Evolutionary conservation across 1,140 invertebrate genomes (phyloP), one percentile per base, ranked within the genome.

Genomic region (Drosophila kanapiae): DNA sequence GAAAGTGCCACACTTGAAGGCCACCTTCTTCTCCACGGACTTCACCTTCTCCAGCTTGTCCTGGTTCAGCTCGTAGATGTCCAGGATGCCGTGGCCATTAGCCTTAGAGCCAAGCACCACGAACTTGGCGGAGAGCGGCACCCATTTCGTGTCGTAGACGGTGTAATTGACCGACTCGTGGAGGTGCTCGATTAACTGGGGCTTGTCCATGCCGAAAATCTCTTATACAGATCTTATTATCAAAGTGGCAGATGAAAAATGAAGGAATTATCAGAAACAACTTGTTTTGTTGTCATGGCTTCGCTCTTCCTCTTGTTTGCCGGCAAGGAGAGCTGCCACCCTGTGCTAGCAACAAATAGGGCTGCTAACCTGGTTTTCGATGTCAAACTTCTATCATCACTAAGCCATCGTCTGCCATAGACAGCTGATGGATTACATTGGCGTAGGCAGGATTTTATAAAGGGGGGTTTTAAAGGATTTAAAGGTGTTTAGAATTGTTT

Each of bases 1-100:
- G 93, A 99, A 99, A 10, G 97, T 98, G 23, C 96, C 96, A 94
- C 98, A 99, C 94, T 98, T 99, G 65, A 99, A 96, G n/a, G 97
- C 95, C 78, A 95, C 95, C 47, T 96, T 94, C 82, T 96, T 96
- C 80, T 96, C 96, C 72, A 96, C 95, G 93, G 96, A 94, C 85
- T 96, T 96, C 3, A 98, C 80, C 57, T 96, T 95, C 57, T 95
- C 95, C 13, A 97, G 85, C 84, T 97, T 95, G 14, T 95, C 95
- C 37, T 95, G 94, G 16, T 94, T 95, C 27, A 99, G 94, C 93
- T 98, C 96, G 92, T 96, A 98, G n/a, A 98, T 95, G 93, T 99
- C 96, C 75, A 99, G 93, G 16, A 97, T 95, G 1, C 98, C 98
- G 38, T 95, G 96, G 54, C 97, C 97, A 87, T 95, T 95, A 2